Base-by-base conservation (phyloP, 2,888 invertebrate genomes). In the Ditylenchus weischeri region DNA sequence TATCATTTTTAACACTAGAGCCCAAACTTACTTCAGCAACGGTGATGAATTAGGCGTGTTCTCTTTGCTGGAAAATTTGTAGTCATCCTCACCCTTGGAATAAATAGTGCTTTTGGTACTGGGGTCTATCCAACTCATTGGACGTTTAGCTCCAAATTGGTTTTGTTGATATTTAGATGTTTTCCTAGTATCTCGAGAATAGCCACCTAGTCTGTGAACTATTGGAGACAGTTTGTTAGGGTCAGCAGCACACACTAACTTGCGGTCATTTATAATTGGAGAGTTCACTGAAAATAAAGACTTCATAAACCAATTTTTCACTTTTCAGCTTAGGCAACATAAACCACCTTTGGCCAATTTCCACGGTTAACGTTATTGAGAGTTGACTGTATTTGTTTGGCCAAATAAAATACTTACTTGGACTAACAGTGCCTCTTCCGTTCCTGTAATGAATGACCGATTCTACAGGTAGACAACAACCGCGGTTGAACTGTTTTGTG, bases 361-460 rank as follows among this genome's bases (percentile, higher is more conserved):
- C n/a, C n/a, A n/a, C n/a, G n/a, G n/a, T n/a, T n/a, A n/a, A n/a
- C n/a, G n/a, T n/a, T n/a, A n/a, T n/a, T n/a, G n/a, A n/a, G n/a
- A n/a, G n/a, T n/a, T n/a, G n/a, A n/a, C n/a, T n/a, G n/a, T n/a
- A n/a, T n/a, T n/a, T n/a, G 29, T 29, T 29, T 29, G 29, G 29
- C 5, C 29, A 29, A 29, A 29, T 29, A 29, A 29, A 29, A 29
- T 29, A 29, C 66, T 72, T 62, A 75, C 71, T 74, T 54, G 71
- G 71, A 70, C 69, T 74, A 23, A 70, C 71, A 21, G 69, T 64
- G 21, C 67, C 68, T 21, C 73, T 66, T n/a, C 68, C 68, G 29
- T 72, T 71, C 35, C 73, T 68, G 51, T 73, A 71, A 21, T 73
- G 64, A 49, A 73, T 70, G 29, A 74, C 57, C 15, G 54, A 62